phyloP scores from a whole-genome alignment of 2,797 vertebrate species.

The Urosaurus nigricauda region DNA sequence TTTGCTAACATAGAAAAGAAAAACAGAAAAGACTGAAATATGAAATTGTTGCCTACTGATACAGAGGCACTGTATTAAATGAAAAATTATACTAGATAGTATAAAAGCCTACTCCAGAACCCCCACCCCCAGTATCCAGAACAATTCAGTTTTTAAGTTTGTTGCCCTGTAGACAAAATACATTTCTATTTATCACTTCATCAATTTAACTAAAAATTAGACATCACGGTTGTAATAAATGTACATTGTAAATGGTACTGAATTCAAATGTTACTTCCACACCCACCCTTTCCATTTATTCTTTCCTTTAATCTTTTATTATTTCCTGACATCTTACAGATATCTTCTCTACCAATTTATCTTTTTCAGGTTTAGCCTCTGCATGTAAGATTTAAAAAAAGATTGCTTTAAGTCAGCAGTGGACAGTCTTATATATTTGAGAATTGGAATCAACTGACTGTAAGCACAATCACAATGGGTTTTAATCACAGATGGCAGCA shows the following conservation, averaged over 20 bases:
- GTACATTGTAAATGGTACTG: neutral
- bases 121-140: too few species aligned
- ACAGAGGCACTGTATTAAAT: neutral
- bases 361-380: neutral
- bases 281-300: neutral
- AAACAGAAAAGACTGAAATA: too few species aligned
- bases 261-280: neutral
- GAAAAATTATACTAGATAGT: neutral
- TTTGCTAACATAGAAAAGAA: too few species aligned
- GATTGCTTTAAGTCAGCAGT: neutral
- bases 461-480: conserved; percentile 10
- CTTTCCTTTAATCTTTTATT: neutral
- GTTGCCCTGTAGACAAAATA: neutral
- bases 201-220: neutral
- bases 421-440: conserved; percentile 1
- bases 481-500: conserved; percentile 9
- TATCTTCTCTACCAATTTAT: neutral
- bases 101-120: neutral
- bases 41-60: too few species aligned
- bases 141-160: neutral
- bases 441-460: conserved; percentile 17
- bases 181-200: neutral
- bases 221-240: neutral
- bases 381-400: neutral
- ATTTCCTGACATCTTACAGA: neutral